Evolutionary conservation across 2,888 invertebrate genomes (phyloP), one percentile per base, ranked within the genome.

Genomic region (Cordylochernes scorpioides): DNA sequence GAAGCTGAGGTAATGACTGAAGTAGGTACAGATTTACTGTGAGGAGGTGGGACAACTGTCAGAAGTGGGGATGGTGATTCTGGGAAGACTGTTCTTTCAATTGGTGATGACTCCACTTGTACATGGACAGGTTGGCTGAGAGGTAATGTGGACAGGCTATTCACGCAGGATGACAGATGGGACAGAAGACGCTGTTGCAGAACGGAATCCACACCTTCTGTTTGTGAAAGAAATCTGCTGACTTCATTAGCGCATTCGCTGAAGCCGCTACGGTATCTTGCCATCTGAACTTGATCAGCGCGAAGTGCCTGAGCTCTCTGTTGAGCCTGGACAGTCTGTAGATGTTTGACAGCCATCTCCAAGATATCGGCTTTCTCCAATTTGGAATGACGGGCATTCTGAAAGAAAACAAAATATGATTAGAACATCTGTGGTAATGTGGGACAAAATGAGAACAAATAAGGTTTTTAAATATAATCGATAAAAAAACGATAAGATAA

Each of bases 281-380:
- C 72, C 36, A 77, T 63, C 3, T n/a, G n/a, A n/a, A n/a, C n/a
- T n/a, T n/a, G n/a, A n/a, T n/a, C n/a, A n/a, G n/a, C n/a, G n/a
- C n/a, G n/a, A n/a, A n/a, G n/a, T n/a, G n/a, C 14, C 12, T 65
- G 41, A 29, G 68, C 71, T 5, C 70, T 60, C 44, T 78, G 73
- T 51, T 80, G 77, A 9, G 74, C 64, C 49, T 84, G 75, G 14
- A 88, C 64, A 1, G 68, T 66, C 54, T 82, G 77, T 35, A 91
- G 59, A 54, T 86, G 84, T 49, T 80, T 77, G 27, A 88, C 88
- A 0, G 88, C 84, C 78, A 88, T 78, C 57, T 91, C 88, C 39
- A 88, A 60, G 42, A 88, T 88, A 53, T 88, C 88, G 4, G 88
- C 88, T 53, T 88, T 88, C 52, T 88, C 88, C 45, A 88, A 58